Percentiles rank a stretch among this genome's conserved stretches.
phyloP scores from a whole-genome alignment of 2,797 vertebrate species.

The Rhinichthys osculus region DNA sequence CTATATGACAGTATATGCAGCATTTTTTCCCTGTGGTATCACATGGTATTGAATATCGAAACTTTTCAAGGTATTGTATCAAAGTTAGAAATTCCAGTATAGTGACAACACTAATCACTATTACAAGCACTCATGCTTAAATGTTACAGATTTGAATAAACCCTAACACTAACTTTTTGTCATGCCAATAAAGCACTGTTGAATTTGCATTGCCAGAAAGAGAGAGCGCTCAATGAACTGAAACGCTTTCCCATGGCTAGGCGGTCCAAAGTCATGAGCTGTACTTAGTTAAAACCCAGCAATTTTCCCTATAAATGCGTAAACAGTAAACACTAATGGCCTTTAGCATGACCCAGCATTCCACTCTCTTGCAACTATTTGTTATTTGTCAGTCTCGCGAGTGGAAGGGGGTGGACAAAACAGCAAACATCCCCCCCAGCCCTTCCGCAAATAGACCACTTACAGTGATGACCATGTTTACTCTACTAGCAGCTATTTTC shows the following conservation, averaged over 20 bases:
- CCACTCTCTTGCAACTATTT: constrained; percentile 43
- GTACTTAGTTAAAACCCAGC: constrained; percentile 17
- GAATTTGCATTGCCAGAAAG: not conserved
- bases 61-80: too few species aligned
- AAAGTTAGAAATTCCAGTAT: too few species aligned
- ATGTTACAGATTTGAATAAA: not conserved
- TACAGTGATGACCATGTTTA: constrained; percentile 28
- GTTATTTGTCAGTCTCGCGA: constrained; percentile 44
- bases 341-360: constrained; percentile 45
- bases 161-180: constrained; percentile 5
- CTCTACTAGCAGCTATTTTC: constrained; percentile 31
- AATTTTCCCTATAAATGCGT: constrained; percentile 41
- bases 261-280: constrained; percentile 22
- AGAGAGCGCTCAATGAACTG: constrained; percentile 7
- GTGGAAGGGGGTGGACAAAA: constrained; percentile 12
- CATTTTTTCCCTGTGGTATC: too few species aligned
- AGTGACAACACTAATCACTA: not conserved
- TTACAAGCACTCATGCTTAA: not conserved
- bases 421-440: constrained; percentile 5
- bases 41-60: too few species aligned
- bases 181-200: constrained; percentile 8
- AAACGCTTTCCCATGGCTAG: constrained; percentile 39
- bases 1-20: too few species aligned
- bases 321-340: constrained; percentile 47
- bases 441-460: constrained; percentile 31